Evolutionary conservation across 2,113 vertebrate species (phyloP).

Genomic region (Taurulus bubalis): DNA sequence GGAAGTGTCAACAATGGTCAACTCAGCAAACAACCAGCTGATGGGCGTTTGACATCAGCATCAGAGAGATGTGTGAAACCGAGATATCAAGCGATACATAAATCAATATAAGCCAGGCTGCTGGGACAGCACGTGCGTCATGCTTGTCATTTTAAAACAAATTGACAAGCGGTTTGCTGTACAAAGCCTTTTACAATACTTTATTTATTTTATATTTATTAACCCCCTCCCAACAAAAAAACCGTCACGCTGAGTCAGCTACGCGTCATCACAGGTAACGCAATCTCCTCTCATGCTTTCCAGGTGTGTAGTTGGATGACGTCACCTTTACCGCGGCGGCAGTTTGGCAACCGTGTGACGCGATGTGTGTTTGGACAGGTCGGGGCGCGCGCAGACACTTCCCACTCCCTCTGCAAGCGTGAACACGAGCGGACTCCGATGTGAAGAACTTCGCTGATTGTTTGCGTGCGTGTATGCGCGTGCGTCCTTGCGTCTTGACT

Average conservation of each 20-base stretch:
- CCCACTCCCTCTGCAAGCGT: slow-evolving; percentile 26
- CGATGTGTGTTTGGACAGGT: background rate
- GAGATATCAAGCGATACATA: too few species aligned
- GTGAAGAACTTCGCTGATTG: background rate
- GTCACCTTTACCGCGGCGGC: background rate
- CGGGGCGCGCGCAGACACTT: background rate
- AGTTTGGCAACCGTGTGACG: background rate
- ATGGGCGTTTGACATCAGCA: too few species aligned
- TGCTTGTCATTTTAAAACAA: background rate
- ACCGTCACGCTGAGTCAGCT: slow-evolving; percentile 49
- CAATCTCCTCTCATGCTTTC: slow-evolving; percentile 40
- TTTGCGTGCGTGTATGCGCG: background rate
- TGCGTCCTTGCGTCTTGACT: background rate
- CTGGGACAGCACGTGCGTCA: background rate
- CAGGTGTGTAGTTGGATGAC: slow-evolving; percentile 48
- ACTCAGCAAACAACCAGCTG: background rate
- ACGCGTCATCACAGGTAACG: slow-evolving; percentile 10
- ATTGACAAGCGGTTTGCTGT: background rate
- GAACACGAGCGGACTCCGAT: slow-evolving; percentile 22
- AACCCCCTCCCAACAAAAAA: background rate
- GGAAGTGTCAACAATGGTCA: background rate
- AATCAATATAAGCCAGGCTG: background rate
- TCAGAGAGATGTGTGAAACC: background rate
- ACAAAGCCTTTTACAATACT: background rate
- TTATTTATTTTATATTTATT: too few species aligned